These are phyloP conservation scores for Scophthalmus maximus DNA, from an alignment of 2,113 vertebrate species.

Conservation along the genomic window DNA sequence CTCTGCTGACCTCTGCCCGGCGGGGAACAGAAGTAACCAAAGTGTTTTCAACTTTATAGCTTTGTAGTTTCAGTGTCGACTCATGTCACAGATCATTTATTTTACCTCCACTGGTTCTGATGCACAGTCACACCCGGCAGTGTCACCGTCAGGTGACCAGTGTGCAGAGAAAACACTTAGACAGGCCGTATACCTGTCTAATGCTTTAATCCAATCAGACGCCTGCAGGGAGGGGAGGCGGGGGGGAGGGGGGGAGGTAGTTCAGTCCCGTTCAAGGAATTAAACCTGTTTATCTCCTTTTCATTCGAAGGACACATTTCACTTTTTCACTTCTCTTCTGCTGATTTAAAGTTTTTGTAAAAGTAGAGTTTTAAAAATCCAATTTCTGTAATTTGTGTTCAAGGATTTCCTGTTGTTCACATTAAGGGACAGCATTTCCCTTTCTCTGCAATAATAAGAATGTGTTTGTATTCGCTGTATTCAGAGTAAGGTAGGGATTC, in stretches of 20 bases:
- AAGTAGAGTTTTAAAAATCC: too few relatives aligned
- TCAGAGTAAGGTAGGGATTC: too few relatives aligned
- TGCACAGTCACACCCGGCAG: neutral
- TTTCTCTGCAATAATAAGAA: too few relatives aligned
- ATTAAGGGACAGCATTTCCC: too few relatives aligned
- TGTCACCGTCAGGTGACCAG: conserved; percentile 20
- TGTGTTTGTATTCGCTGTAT: too few relatives aligned
- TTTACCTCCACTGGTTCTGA: neutral
- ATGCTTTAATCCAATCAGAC: conserved; percentile 70
- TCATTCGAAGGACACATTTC: neutral
- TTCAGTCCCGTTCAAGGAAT: conserved; percentile 28
- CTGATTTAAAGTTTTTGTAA: too few relatives aligned
- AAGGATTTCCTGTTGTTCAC: too few relatives aligned
- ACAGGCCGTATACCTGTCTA: conserved; percentile 12
- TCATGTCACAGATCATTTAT: neutral
- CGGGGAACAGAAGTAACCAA: neutral
- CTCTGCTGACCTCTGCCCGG: conserved; percentile 2
- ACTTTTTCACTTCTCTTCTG: neutral
- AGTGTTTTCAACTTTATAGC: neutral
- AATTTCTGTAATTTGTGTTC: neutral
- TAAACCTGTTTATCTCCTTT: neutral
- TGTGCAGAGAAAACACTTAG: conserved; percentile 12
- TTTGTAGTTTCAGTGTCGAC: neutral
- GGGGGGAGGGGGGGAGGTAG: neutral
- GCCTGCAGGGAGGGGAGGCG: neutral